Evolutionary conservation across 1,140 invertebrate species (phyloP), one percentile per base, ranked within the genome.

Genomic region (Idris sp.): DNA sequence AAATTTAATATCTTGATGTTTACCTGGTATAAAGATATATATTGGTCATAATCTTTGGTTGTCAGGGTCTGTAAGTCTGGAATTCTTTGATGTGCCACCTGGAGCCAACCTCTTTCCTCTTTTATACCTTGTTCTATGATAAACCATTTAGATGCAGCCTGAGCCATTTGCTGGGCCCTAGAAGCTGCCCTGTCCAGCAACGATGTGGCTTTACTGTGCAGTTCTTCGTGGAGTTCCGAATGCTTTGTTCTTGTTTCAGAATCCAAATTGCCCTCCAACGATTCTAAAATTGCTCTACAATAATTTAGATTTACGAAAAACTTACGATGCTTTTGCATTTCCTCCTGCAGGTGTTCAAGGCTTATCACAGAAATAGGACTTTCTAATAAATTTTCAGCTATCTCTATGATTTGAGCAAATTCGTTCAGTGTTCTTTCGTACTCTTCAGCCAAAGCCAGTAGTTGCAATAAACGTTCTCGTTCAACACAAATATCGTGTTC

Each of bases 271-370:
- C 92, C 91, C 84, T 96, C 94, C 9, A 96, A 81, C 0, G 94
- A 95, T 83, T 96, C 94, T 11, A 97, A 84, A 67, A 96, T 94
- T 14, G 92, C 92, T 76, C 92, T 89, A 76, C 95, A 96, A 59
- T 96, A 94, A 77, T 94, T 95, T 6, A 97, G 83, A 76, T 95
- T 95, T 0, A 94, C 92, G 79, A 96, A 96, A 85, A 96, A 96
- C 79, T 95, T 95, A 31, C 94, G 89, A 79, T 96, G 94, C 79
- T 95, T 96, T 73, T 95, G 93, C 85, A 96, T 94, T 87, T 96
- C 95, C 77, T 95, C 93, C 76, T 94, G 93, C 6, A 96, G 84
- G 76, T 95, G 92, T 74, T 93, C 91, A 48, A 95, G 86, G 72
- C 92, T 91, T 28, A 88, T 90, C 0, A 94, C 93, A 1, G 91